These are phyloP conservation scores for Phaethon lepturus DNA, from an alignment of 2,113 vertebrate species.

Conservation along the genomic window DNA sequence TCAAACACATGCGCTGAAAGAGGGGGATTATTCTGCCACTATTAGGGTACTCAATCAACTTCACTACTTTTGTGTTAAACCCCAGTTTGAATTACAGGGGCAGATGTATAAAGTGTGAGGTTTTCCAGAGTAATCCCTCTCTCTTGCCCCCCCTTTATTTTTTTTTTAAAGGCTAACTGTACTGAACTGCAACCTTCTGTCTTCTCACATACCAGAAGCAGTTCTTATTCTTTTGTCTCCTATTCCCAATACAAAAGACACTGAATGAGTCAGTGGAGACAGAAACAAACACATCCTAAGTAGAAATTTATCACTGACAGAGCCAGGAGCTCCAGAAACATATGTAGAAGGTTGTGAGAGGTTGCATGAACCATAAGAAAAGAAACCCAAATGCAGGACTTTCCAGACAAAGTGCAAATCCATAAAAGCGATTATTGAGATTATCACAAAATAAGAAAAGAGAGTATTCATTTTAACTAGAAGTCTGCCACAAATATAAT, in stretches of 20 bases:
- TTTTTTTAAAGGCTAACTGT: background rate
- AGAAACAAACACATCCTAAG: background rate
- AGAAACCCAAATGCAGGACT: background rate
- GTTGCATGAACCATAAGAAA: background rate
- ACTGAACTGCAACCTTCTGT: background rate
- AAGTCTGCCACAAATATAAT: background rate
- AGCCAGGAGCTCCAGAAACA: background rate
- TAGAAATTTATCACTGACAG: background rate
- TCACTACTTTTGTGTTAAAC: background rate
- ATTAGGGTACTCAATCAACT: constrained; percentile 17
- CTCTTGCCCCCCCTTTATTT: accelerated
- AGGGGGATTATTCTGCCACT: background rate
- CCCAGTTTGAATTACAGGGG: constrained; percentile 29
- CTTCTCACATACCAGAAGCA: background rate
- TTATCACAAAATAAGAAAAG: background rate
- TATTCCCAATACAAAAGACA: background rate
- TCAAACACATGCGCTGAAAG: background rate
- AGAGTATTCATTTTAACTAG: background rate
- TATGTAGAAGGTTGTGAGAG: background rate
- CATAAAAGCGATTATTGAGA: background rate
- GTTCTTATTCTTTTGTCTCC: background rate
- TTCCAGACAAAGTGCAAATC: background rate
- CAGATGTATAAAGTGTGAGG: constrained; percentile 1
- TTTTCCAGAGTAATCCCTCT: background rate
- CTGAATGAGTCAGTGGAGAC: background rate